Conservation (phyloP, 2,797 vertebrate species). For the Cyclura pinguis region DNA sequence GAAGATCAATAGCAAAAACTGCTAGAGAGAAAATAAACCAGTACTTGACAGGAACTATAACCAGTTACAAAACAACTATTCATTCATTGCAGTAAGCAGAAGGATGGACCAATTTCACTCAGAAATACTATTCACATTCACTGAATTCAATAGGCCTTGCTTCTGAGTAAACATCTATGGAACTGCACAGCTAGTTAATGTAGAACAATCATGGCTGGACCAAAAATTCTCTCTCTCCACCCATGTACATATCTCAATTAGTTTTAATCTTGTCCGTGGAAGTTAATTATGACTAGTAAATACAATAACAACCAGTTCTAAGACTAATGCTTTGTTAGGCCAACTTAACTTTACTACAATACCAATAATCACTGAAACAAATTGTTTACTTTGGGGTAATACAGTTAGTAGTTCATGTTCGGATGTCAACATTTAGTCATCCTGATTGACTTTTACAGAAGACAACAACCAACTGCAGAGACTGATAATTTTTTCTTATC, state of each 20-base stretch:
- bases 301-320: not conserved
- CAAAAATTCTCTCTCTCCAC: not conserved
- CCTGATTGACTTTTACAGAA: not conserved
- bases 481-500: not conserved
- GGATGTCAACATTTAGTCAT: not conserved
- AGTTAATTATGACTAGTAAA: not conserved
- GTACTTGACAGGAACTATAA: slow-evolving; percentile 61
- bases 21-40: slow-evolving; percentile 41
- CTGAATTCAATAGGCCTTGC: not conserved
- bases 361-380: not conserved
- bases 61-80: slow-evolving; percentile 67
- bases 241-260: not conserved
- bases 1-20: slow-evolving; percentile 58
- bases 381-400: not conserved
- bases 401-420: not conserved
- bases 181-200: not conserved
- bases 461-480: not conserved
- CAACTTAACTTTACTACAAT: not conserved
- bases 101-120: not conserved
- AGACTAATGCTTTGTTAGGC: not conserved
- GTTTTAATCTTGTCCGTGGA: not conserved
- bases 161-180: not conserved
- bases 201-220: not conserved
- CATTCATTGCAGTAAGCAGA: slow-evolving; percentile 67
- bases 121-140: too few relatives aligned